Evolutionary conservation across 2,888 invertebrate species (phyloP).

Genomic region (Amphipyra tragopoginis): DNA sequence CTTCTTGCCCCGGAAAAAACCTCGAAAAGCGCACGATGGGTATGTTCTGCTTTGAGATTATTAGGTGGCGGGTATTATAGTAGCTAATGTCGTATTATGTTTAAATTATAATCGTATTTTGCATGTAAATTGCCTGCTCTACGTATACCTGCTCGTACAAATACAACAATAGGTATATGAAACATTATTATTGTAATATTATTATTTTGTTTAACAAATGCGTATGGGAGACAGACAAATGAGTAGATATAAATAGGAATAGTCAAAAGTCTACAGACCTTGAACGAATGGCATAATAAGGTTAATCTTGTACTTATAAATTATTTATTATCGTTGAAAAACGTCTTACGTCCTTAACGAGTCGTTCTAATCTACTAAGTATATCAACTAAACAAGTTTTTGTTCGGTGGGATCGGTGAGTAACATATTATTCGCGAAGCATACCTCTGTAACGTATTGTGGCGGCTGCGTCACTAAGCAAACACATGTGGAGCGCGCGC

Average conservation of each 20-base stretch:
- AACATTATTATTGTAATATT: no score
- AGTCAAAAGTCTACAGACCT: background rate
- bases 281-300: conserved; percentile 13
- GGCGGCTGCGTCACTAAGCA: conserved; percentile 59
- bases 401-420: conserved; percentile 45
- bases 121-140: conserved; percentile 14
- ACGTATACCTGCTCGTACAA: conserved; percentile 6
- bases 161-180: conserved; percentile 2
- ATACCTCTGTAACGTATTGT: conserved; percentile 56
- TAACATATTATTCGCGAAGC: conserved; percentile 56
- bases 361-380: conserved; percentile 37
- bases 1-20: conserved; percentile 82
- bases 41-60: conserved; percentile 72
- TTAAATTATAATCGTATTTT: conserved; percentile 7
- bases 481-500: conserved; percentile 58
- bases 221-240: background rate
- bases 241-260: conserved; percentile 2
- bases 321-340: conserved; percentile 37
- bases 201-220: no score
- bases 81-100: background rate
- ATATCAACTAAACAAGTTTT: conserved; percentile 56
- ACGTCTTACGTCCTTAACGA: conserved; percentile 29
- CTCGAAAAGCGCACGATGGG: conserved; percentile 84
- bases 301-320: conserved; percentile 15
- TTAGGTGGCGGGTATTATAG: conserved; percentile 71